Percentiles rank a stretch among this genome's conserved stretches.
Evolutionary conservation across 2,888 invertebrate species (phyloP).

Genomic region (Nesidiocoris tenuis): DNA sequence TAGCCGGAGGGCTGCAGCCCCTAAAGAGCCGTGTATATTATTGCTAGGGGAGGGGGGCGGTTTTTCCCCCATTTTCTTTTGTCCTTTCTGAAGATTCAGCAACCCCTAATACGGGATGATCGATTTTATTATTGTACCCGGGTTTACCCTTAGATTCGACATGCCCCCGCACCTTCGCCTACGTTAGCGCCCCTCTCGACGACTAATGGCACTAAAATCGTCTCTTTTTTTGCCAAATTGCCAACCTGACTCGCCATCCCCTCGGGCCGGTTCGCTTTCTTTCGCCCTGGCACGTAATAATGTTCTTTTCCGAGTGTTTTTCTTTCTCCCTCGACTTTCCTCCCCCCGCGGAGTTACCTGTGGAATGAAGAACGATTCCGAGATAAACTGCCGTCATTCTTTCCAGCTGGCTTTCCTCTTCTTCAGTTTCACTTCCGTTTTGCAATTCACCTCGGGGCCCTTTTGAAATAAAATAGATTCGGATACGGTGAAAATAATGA

Average conservation of each 20-base stretch:
- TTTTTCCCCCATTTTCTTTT: neutral
- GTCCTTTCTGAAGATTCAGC: neutral
- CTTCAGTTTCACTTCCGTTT: neutral
- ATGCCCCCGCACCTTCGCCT: neutral
- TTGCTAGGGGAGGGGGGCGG: neutral
- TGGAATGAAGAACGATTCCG: slow-evolving; percentile 27
- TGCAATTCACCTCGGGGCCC: neutral
- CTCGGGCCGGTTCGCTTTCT: neutral
- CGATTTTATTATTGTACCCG: neutral
- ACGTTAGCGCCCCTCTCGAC: neutral
- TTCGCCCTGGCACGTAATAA: neutral
- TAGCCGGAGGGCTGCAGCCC: neutral
- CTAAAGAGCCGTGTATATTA: neutral
- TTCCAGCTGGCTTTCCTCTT: neutral
- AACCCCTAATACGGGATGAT: neutral
- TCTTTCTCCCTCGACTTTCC: neutral
- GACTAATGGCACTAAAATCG: neutral
- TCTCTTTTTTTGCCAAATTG: neutral
- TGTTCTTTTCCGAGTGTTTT: neutral
- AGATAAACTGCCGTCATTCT: slow-evolving; percentile 26
- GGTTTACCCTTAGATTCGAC: neutral
- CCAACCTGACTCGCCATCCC: neutral
- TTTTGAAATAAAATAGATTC: neutral
- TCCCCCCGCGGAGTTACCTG: slow-evolving; percentile 12
- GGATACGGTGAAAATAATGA: neutral